Conservation (phyloP, 2,113 vertebrate genomes). For the Ammodytes marinus region DNA sequence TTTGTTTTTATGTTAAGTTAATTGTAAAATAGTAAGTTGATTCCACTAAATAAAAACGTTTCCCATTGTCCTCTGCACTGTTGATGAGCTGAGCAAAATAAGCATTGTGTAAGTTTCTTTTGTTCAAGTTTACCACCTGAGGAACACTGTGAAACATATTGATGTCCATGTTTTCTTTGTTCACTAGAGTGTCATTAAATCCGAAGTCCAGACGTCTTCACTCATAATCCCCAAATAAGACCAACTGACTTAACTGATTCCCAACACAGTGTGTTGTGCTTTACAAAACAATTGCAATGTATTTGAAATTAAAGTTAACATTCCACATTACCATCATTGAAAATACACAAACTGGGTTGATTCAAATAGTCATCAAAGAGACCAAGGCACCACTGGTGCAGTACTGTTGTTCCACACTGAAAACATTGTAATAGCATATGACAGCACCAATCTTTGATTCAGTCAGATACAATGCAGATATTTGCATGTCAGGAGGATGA, state of each 20-base stretch:
- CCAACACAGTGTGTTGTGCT: not conserved
- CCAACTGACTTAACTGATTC: not conserved
- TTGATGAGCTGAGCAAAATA: not conserved
- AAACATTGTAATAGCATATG: constrained; percentile 32
- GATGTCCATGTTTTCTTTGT: not conserved
- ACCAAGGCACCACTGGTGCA: not conserved
- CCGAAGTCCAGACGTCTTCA: constrained; percentile 4
- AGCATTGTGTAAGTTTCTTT: not conserved
- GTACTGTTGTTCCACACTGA: constrained; percentile 28
- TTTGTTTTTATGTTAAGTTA: not conserved
- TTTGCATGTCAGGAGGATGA: constrained; percentile 44
- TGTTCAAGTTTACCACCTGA: not conserved
- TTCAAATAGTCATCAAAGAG: constrained; percentile 22
- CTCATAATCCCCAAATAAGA: constrained; percentile 25
- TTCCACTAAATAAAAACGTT: not conserved
- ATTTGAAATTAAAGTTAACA: not conserved
- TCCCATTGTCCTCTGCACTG: not conserved
- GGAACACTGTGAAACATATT: not conserved
- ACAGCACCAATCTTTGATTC: constrained; percentile 42
- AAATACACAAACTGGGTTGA: constrained; percentile 1
- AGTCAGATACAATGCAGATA: constrained; percentile 52
- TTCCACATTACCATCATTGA: not conserved
- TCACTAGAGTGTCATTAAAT: constrained; percentile 18
- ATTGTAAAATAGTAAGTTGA: not conserved
- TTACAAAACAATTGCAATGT: not conserved